Conservation (phyloP, 2,113 vertebrate species). For the Oceanodroma tethys region DNA sequence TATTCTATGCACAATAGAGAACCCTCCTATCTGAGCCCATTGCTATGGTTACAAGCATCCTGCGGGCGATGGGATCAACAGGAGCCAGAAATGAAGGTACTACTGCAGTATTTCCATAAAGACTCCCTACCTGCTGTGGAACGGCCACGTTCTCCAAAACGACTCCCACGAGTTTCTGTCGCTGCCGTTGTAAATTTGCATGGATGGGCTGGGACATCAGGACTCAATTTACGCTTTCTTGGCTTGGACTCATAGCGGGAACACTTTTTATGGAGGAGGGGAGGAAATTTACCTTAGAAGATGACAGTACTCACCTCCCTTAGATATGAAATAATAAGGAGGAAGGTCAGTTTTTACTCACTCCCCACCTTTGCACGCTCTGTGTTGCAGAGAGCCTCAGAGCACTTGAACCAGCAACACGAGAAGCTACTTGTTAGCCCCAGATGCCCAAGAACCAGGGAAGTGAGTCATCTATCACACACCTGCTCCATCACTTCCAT, state of each 20-base stretch:
- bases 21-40: conserved; percentile 10
- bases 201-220: background rate
- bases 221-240: background rate
- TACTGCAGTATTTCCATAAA: conserved; percentile 29
- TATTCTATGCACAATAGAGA: background rate
- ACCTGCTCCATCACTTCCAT: conserved; percentile 27
- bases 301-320: background rate
- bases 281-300: conserved; percentile 5
- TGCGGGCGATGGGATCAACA: conserved; percentile 27
- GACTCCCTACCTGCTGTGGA: conserved; percentile 23
- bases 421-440: conserved; percentile 9
- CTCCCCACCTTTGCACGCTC: background rate
- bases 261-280: background rate
- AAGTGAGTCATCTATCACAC: conserved; percentile 3
- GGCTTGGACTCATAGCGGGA: background rate
- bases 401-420: background rate
- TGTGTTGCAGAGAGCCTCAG: background rate
- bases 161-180: conserved; percentile 2
- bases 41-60: conserved; percentile 49
- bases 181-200: background rate
- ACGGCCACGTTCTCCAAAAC: background rate
- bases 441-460: background rate
- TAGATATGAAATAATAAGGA: background rate
- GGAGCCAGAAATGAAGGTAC: conserved; percentile 31
- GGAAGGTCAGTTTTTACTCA: background rate